Evolutionary conservation across 2,888 invertebrate species (phyloP).

Genomic region (Microlaimidae sp.): DNA sequence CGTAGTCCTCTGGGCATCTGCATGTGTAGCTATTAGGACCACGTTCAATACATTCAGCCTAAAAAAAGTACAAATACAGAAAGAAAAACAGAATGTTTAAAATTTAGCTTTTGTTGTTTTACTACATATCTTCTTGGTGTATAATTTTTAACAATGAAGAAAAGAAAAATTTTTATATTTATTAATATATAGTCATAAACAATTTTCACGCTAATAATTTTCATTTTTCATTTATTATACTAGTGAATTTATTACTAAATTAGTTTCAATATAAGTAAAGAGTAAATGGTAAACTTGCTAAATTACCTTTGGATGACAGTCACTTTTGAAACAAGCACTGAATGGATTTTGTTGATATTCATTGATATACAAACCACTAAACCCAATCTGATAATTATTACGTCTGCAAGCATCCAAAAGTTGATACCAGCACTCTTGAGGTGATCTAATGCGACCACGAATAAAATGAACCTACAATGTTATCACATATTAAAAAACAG

Average conservation of each 20-base stretch:
- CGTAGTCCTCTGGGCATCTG: constrained; percentile 26
- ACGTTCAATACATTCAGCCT: constrained; percentile 23
- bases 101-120: too few species aligned
- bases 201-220: background rate
- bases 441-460: background rate
- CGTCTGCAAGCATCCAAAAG: constrained; percentile 17
- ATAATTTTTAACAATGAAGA: too few species aligned
- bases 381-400: constrained; percentile 31
- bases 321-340: constrained; percentile 30
- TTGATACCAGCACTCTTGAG: background rate
- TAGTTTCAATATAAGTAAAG: background rate
- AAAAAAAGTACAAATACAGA: too few species aligned
- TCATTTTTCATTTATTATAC: background rate
- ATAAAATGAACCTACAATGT: background rate
- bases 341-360: constrained; percentile 31
- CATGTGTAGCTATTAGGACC: constrained; percentile 29
- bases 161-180: too few species aligned
- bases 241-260: background rate
- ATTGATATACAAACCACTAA: constrained; percentile 28
- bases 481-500: too few species aligned
- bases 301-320: constrained; percentile 14
- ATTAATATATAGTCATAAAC: background rate
- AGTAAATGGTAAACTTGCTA: background rate
- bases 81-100: too few species aligned
- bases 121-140: too few species aligned